Evolutionary conservation across 2,113 vertebrate species (phyloP).

Genomic region (Myrmecophaga tridactyla): DNA sequence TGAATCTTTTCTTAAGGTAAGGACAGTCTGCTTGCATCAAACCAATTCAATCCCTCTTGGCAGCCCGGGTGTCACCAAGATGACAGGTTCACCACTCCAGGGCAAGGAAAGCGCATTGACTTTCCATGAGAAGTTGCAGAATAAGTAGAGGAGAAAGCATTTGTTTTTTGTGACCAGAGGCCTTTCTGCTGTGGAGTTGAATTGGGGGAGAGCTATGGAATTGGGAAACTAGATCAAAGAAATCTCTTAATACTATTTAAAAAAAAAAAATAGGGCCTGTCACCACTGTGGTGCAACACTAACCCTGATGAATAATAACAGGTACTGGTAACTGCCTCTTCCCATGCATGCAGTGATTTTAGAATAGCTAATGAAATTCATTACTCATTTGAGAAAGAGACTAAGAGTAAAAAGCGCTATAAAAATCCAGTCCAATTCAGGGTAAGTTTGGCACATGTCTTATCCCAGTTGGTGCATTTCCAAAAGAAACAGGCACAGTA

Average conservation of each 20-base stretch:
- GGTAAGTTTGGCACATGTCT: conserved; percentile 74
- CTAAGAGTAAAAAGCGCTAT: conserved; percentile 77
- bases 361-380: conserved; percentile 77
- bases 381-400: conserved; percentile 79
- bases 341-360: conserved; percentile 60
- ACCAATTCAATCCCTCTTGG: neutral
- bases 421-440: conserved; percentile 75
- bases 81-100: neutral
- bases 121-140: neutral
- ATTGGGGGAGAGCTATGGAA: conserved; percentile 24
- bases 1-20: conserved; percentile 16
- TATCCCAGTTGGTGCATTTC: conserved; percentile 75
- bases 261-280: neutral
- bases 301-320: conserved; percentile 26
- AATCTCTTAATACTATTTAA: neutral
- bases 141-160: neutral
- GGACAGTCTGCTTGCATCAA: conserved; percentile 1
- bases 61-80: neutral
- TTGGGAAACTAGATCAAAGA: neutral
- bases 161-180: neutral
- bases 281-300: neutral
- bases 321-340: conserved; percentile 62
- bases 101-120: neutral
- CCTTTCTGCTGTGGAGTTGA: conserved; percentile 20
- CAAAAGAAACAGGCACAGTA: conserved; percentile 80